A percentile compares a stretch with the other conserved stretches of the same genome.
Evolutionary conservation across 2,888 invertebrate species (phyloP).

Genomic region (Xanthorhoe spadicearia): DNA sequence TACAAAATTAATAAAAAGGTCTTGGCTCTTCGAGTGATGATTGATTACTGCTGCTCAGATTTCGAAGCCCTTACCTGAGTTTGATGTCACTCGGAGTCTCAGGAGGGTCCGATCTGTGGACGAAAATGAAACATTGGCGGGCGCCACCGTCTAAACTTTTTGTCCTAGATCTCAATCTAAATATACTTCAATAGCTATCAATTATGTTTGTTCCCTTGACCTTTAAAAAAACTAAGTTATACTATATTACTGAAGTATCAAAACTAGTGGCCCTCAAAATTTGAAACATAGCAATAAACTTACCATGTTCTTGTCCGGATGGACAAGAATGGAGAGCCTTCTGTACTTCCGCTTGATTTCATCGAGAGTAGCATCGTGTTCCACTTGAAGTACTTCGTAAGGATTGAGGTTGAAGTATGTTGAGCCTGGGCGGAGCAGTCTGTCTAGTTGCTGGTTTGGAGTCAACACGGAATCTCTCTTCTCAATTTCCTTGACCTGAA

Average conservation of each 20-base stretch:
- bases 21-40: not conserved
- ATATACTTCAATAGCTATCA: not conserved
- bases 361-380: constrained; percentile 94
- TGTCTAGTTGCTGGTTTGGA: constrained; percentile 98
- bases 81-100: constrained; percentile 61
- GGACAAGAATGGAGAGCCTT: constrained; percentile 97
- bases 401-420: constrained; percentile 99
- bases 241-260: not conserved
- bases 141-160: constrained; percentile 79
- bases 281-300: constrained; percentile 41
- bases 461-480: constrained; percentile 98
- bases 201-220: not conserved
- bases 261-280: constrained; percentile 15
- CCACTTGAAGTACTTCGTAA: constrained; percentile 95
- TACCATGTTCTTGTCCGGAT: constrained; percentile 98
- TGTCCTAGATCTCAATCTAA: constrained; percentile 22
- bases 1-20: not conserved
- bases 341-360: constrained; percentile 98
- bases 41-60: constrained; percentile 10
- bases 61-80: constrained; percentile 70
- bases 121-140: constrained; percentile 83
- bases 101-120: constrained; percentile 78
- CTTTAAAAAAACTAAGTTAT: constrained; percentile 7
- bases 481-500: constrained; percentile 99
- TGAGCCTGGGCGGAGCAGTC: constrained; percentile 97